Evolutionary conservation across 2,113 vertebrate genomes (phyloP), one percentile per base, ranked within the genome.

Genomic region (Salvelinus sp.): DNA sequence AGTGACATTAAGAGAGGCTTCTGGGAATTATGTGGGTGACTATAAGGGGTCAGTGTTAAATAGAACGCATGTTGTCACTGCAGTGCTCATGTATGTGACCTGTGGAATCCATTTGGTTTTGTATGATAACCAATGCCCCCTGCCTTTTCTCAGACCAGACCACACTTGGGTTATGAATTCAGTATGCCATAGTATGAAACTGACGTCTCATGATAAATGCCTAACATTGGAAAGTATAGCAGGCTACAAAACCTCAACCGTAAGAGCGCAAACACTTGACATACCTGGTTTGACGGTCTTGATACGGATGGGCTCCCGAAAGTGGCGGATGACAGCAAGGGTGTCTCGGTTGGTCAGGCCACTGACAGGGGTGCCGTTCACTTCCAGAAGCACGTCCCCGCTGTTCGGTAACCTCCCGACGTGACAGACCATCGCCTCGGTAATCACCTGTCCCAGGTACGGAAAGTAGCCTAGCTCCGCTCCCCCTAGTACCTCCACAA

Each of bases 281-380:
- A 77, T 79, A 98, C 97, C 97, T 88, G 96, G 95, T 83, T 94
- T 97, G 74, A 98, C 96, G 1, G 95, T 96, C 93, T 97, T 97
- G 84, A 98, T 92, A 70, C 96, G 95, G 78, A 98, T 86, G 67
- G 97, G 96, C 83, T 97, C 96, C 78, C 95, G 92, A 88, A 97
- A 98, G 96, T 98, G 96, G 62, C 96, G 93, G 83, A 98, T 92
- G 86, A 98, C 96, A 44, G 97, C 96, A 83, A 96, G 90, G 4
- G 96, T 96, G 92, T 98, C 97, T 73, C 97, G 93, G 91, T 97
- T 88, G 48, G 97, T 98, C 84, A 98, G 96, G 74, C 97, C 97
- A 88, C 96, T 98, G 74, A 98, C 96, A 0, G 97, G 96, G 14
- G 96, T 98, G 74, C 96, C 96, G 92, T 98, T 98, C 87, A 98